These are phyloP conservation scores for Alloscopus bannaensis DNA, from an alignment of 2,888 invertebrate species.

Conservation along the genomic window DNA sequence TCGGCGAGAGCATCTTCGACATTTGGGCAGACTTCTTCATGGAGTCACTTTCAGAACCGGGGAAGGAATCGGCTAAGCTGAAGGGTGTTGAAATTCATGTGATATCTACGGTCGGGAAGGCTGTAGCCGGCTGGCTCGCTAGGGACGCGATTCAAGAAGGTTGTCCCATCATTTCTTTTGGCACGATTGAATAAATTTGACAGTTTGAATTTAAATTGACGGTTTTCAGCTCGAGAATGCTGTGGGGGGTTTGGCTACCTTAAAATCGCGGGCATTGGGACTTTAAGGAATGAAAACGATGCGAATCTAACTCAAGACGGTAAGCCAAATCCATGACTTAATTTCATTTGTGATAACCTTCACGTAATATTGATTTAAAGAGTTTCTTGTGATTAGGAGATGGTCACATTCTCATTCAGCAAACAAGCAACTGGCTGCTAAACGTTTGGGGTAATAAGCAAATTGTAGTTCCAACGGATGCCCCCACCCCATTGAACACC, in stretches of 20 bases:
- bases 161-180: conserved; percentile 28
- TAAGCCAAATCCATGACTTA: neutral
- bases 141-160: conserved; percentile 94
- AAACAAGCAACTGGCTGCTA: conserved; percentile 90
- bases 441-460: conserved; percentile 72
- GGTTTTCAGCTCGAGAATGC: conserved; percentile 33
- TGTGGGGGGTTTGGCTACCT: conserved; percentile 88
- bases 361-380: neutral
- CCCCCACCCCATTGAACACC: conserved; percentile 79
- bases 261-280: conserved; percentile 87
- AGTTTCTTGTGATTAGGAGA: conserved; percentile 79
- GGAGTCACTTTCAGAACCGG: conserved; percentile 56
- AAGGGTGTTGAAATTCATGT: conserved; percentile 78
- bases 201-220: neutral
- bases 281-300: conserved; percentile 90
- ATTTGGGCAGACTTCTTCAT: conserved; percentile 67
- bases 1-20: conserved; percentile 74
- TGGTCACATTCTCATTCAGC: conserved; percentile 91
- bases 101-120: conserved; percentile 78
- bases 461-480: neutral
- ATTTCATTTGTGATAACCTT: neutral
- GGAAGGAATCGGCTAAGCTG: conserved; percentile 60
- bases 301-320: conserved; percentile 90
- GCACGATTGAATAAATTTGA: neutral
- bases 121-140: conserved; percentile 88